Evolutionary conservation across 2,113 vertebrate species (phyloP), one percentile per base, ranked within the genome.

Genomic region (Oncorhynchus clarkii): DNA sequence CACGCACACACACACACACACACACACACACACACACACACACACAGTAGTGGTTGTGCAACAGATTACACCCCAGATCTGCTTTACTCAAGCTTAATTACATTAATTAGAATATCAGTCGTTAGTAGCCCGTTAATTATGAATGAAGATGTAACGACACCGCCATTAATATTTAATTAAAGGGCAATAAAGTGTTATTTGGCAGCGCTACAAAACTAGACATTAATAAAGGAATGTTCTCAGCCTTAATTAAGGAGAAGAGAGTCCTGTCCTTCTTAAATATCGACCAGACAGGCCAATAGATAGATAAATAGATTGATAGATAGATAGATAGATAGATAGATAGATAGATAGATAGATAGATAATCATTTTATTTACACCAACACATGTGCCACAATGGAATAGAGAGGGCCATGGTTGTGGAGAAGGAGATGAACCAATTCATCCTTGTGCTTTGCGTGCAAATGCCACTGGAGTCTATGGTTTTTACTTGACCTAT

Each of bases 161-260:
- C 31, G 69, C 80, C 88, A 93, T 94, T 93, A 93, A 93, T 94
- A 93, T 94, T 94, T 94, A 92, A 94, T 94, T 94, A 92, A 94
- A 90, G 92, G 90, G 90, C 92, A 93, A 94, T 94, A 93, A 93
- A 93, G 90, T 93, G 91, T 93, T 94, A 94, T 94, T 94, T 94
- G 92, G 92, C 91, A 89, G 89, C 81, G 91, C 90, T 93, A 93
- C 92, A 93, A 93, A 94, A 91, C 91, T 90, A 89, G 91, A 91
- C 91, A 91, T 91, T 89, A 92, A 92, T 93, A 93, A 92, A 90
- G 86, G 84, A 88, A 90, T 90, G 86, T 91, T 90, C 88, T 91
- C 86, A 85, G 85, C 77, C 75, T 76, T 91, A 89, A 90, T 90
- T 80, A 85, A 69, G 76, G 60, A 84, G 84, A 87, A 85, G 80